Base-by-base conservation (phyloP, 2,113 vertebrate genomes). In the Ramphastos sulfuratus region DNA sequence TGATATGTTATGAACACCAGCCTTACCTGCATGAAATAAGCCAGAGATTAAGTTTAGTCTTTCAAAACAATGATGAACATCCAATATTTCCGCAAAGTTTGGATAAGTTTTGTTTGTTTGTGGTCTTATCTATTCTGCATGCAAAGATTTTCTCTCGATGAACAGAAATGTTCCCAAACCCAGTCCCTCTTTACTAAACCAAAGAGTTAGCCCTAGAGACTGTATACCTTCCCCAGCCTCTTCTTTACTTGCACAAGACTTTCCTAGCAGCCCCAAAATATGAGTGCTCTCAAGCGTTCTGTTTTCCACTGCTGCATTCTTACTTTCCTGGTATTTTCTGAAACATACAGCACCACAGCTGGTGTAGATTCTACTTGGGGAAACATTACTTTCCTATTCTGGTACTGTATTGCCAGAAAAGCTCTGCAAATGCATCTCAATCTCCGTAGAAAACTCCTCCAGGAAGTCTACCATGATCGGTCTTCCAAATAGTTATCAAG, bases 21-120 rank as follows among this genome's bases (percentile, higher is more conserved):
- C 11, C 86, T 95, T 94, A 93, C 93, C 85, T 72, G 90, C 72
- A 86, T 96, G 90, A 93, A 93, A 88, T 33, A 93, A 93, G 9
- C 61, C 82, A 96, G 96, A 93, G 92, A 95, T 90, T 90, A 94
- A 93, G 81, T 90, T 75, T 81, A 94, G 90, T 83, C 65, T 76
- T 80, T 81, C 90, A 65, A 88, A 91, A 92, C 76, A 73, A 92
- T 60, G 31, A 90, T 58, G 70, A 92, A 60, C 81, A 96, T 92
- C 82, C 88, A 93, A 86, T 48, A 69, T 86, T 95, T 84, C 85
- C 90, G 60, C 73, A 84, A 90, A 85, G 54, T 93, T 90, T 93
- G 92, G 85, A 86, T 91, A 81, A 90, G 30, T 31, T 66, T 78
- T 10, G 0, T 88, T 92, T 94, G 69, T 95, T 94, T 94, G 82